phyloP scores from a whole-genome alignment of 2,888 invertebrate species.

The Parthenolecanium corni region DNA sequence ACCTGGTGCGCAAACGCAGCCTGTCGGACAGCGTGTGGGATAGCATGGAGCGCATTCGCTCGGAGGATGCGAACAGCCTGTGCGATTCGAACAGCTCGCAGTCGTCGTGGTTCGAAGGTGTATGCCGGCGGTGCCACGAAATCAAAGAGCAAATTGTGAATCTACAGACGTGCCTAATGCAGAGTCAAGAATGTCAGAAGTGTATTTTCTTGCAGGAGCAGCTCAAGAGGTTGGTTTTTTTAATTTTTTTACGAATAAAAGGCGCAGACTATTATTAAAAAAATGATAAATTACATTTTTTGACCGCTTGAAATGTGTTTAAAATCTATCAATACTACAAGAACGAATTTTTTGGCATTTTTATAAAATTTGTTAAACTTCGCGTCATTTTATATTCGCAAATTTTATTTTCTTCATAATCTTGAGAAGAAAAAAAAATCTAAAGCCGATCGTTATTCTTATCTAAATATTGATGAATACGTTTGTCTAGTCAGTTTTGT shows the following conservation, averaged over 20 bases:
- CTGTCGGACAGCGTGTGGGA: slow-evolving; percentile 20
- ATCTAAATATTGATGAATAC: too few relatives aligned
- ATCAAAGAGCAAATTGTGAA: slow-evolving; percentile 45
- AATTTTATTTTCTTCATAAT: too few relatives aligned
- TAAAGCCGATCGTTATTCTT: too few relatives aligned
- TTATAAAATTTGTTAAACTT: too few relatives aligned
- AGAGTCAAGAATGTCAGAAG: slow-evolving; percentile 40
- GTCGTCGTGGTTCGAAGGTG: slow-evolving; percentile 40
- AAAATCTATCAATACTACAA: too few relatives aligned
- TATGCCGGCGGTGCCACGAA: slow-evolving; percentile 47
- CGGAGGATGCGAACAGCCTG: slow-evolving; percentile 17
- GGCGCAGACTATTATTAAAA: not conserved
- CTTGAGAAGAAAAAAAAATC: too few relatives aligned
- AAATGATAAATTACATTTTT: not conserved
- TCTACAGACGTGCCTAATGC: slow-evolving; percentile 37
- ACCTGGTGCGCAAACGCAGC: slow-evolving; percentile 30
- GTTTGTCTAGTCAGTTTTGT: too few relatives aligned
- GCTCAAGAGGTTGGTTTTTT: slow-evolving; percentile 41
- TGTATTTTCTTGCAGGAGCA: slow-evolving; percentile 44
- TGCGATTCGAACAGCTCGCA: slow-evolving; percentile 29
- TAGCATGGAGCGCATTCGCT: slow-evolving; percentile 10
- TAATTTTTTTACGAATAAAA: not conserved
- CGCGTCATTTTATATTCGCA: too few relatives aligned
- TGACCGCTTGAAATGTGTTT: too few relatives aligned
- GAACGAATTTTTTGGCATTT: too few relatives aligned